A percentile compares a stretch with the other conserved stretches of the same genome.
Conservation (phyloP, 2,113 vertebrate species). For the Aspidoscelis tigris region DNA sequence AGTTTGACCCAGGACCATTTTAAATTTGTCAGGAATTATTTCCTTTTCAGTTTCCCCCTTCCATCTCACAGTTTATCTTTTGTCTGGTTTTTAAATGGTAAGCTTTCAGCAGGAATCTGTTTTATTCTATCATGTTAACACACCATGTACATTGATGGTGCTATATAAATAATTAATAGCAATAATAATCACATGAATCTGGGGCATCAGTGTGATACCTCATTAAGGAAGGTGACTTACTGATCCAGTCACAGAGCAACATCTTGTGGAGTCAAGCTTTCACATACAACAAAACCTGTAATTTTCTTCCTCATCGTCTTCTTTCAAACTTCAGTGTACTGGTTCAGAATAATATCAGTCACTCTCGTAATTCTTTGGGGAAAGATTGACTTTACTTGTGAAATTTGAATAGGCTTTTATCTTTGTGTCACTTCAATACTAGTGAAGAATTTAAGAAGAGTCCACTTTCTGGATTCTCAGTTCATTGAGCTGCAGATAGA, state of each 20-base stretch:
- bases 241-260: slow-evolving; percentile 28
- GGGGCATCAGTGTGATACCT: slow-evolving; percentile 39
- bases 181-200: slow-evolving; percentile 31
- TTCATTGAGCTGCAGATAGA: slow-evolving; percentile 61
- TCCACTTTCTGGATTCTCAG: slow-evolving; percentile 57
- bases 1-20: neutral
- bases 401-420: slow-evolving; percentile 57
- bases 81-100: slow-evolving; percentile 22
- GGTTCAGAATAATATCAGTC: slow-evolving; percentile 38
- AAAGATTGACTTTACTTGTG: slow-evolving; percentile 52
- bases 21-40: neutral
- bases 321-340: slow-evolving; percentile 45
- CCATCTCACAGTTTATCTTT: slow-evolving; percentile 7
- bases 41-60: neutral
- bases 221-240: slow-evolving; percentile 48
- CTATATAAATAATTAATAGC: slow-evolving; percentile 37
- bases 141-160: slow-evolving; percentile 41
- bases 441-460: slow-evolving; percentile 50
- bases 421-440: slow-evolving; percentile 51
- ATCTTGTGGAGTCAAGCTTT: slow-evolving; percentile 21
- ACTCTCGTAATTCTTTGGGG: slow-evolving; percentile 53
- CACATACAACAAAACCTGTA: slow-evolving; percentile 17
- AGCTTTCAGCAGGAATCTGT: slow-evolving; percentile 31
- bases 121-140: slow-evolving; percentile 38
- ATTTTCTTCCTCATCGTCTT: slow-evolving; percentile 25